Conservation (phyloP, 2,888 invertebrate species). For the Leptinotarsa tumamoca region DNA sequence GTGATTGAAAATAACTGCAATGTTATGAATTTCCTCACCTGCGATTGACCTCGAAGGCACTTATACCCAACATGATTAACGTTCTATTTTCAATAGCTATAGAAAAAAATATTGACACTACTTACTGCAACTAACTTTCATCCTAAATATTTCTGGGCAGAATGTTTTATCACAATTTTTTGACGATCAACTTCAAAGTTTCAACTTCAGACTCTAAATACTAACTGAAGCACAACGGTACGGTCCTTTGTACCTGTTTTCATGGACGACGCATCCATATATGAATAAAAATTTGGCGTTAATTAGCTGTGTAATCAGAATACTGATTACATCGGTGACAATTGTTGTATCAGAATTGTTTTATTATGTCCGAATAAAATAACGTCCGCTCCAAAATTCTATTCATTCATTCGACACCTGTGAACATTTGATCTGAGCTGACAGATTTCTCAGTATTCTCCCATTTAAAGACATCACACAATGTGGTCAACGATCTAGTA, state of each 20-base stretch:
- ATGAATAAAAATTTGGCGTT: conserved; percentile 34
- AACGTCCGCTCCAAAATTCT: conserved; percentile 23
- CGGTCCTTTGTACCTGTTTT: conserved; percentile 13
- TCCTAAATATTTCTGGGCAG: not conserved
- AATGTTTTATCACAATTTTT: not conserved
- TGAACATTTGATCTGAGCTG: not conserved
- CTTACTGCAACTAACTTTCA: not conserved
- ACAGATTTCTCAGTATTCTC: no score
- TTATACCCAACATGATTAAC: no score
- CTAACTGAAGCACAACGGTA: not conserved
- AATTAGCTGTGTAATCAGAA: conserved; percentile 35
- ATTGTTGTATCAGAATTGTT: conserved; percentile 35
- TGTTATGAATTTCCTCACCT: no score
- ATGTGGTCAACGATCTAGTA: no score
- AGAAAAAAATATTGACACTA: not conserved
- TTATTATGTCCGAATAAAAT: conserved; percentile 29
- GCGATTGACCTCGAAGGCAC: no score
- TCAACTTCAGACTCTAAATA: conserved; percentile 4
- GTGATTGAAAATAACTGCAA: no score
- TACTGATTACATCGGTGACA: conserved; percentile 34
- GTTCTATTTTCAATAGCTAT: not conserved
- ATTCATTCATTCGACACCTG: conserved; percentile 21
- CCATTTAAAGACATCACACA: no score
- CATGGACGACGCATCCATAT: conserved; percentile 15
- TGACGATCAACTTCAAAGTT: not conserved